Percentiles rank a stretch among this genome's conserved stretches.
phyloP scores from a whole-genome alignment of 1,140 invertebrate species.

The Contarinia nasturtii region DNA sequence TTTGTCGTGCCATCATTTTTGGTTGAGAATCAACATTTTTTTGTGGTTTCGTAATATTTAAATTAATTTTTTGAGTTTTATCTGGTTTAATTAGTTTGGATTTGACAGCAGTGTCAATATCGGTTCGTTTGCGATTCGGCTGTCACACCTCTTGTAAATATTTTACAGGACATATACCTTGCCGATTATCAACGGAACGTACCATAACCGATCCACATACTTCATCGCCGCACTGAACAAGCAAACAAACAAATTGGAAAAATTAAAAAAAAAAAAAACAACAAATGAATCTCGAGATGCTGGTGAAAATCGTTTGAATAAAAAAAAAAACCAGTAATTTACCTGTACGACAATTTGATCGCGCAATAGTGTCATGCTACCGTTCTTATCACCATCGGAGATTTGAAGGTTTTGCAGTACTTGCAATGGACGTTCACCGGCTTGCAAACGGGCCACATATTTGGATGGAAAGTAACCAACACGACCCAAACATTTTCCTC shows the following conservation, averaged over 20 bases:
- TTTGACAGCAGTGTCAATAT: constrained; percentile 3
- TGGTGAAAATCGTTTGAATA: not conserved
- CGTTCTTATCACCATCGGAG: constrained; percentile 36
- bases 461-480: constrained; percentile 90
- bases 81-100: not conserved
- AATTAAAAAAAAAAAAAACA: not conserved
- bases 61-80: too few relatives aligned
- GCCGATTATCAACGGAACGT: constrained; percentile 66
- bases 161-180: constrained; percentile 64
- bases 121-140: constrained; percentile 17
- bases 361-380: constrained; percentile 34
- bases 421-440: constrained; percentile 75
- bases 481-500: constrained; percentile 79
- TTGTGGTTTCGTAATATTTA: too few relatives aligned
- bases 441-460: constrained; percentile 76
- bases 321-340: not conserved
- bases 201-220: constrained; percentile 84
- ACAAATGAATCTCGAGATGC: not conserved
- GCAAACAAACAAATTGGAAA: not conserved
- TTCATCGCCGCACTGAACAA: constrained; percentile 57
- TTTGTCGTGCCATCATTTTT: not conserved
- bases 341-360: constrained; percentile 58
- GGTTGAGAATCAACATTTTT: too few relatives aligned
- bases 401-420: constrained; percentile 51
- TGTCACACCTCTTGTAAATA: constrained; percentile 73